Base-by-base conservation (phyloP, 37 sponge, comb jelly and placozoan species). In the Hormiphora californensis region DNA sequence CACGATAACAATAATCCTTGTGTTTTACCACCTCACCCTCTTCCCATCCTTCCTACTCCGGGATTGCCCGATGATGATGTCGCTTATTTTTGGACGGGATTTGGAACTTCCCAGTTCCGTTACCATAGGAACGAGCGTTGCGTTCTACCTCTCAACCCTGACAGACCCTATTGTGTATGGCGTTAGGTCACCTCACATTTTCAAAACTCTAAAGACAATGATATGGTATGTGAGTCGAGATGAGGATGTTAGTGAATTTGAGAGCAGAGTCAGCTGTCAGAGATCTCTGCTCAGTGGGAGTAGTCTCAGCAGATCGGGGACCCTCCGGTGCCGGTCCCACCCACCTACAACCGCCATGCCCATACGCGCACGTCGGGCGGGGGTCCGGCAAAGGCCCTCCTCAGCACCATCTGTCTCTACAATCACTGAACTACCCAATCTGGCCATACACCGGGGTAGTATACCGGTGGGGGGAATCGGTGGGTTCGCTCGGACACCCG, bases 151-250 rank as follows among this genome's bases (percentile, higher is more conserved):
- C 11, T 36, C 32, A 36, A 39, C 38, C 35, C 34, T 65, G 19
- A 65, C 67, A 1, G 67, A 65, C 17, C 67, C 67, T 17, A 28
- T 65, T 11, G 30, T 65, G 30, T 65, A 65, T 38, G 67, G 67
- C 19, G 32, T 36, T 38, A 4, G 67, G 37, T 28, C 31, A 15
- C 61, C 61, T 4, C 61, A 57, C 61, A 57, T 57, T 30, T 57
- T 57, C n/a, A 57, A 57, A 12, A 57, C 61, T 19, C 30, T 57
- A 12, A 57, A 57, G 27, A 23, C n/a, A 12, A 12, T 57, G 61
- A 57, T 57, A 30, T 57, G 61, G 61, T 57, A 21, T 57, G 27
- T 57, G 30, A 57, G 27, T 30, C n/a, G 27, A 12, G 61, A 57
- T 57, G n/a, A n/a, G n/a, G 61, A 57, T 12, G 61, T 57, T 5